These are phyloP conservation scores for Rugalucina vietnamica DNA, from an alignment of 2,888 invertebrate species.

Conservation along the genomic window DNA sequence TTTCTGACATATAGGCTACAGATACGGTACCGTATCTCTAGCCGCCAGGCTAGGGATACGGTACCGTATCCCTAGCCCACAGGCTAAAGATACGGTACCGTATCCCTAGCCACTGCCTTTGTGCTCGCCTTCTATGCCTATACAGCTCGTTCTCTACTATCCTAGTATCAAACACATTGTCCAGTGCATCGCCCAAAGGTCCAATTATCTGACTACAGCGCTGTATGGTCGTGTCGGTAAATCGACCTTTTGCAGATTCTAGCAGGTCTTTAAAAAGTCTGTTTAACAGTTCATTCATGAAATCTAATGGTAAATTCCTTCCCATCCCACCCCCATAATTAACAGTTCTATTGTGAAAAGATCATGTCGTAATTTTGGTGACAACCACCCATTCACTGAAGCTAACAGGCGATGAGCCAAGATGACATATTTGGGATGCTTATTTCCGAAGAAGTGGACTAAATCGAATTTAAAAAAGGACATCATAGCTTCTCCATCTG, in stretches of 20 bases:
- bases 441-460: conserved; percentile 46
- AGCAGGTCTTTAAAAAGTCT: conserved; percentile 49
- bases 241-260: conserved; percentile 36
- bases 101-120: too few relatives aligned
- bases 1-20: too few relatives aligned
- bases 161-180: conserved; percentile 27
- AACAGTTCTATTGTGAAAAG: conserved; percentile 49
- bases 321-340: conserved; percentile 61
- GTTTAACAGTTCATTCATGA: conserved; percentile 61
- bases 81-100: too few relatives aligned
- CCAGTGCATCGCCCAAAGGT: conserved; percentile 38
- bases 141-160: conserved; percentile 38
- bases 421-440: conserved; percentile 55
- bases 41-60: too few relatives aligned
- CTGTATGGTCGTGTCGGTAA: conserved; percentile 34
- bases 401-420: conserved; percentile 51
- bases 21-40: too few relatives aligned
- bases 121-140: conserved; percentile 25
- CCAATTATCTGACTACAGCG: conserved; percentile 26
- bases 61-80: too few relatives aligned
- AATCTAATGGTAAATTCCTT: conserved; percentile 55
- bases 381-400: conserved; percentile 47
- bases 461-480: conserved; percentile 52
- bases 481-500: conserved; percentile 64
- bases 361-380: conserved; percentile 41